A percentile compares a stretch with the other conserved stretches of the same genome.
These are phyloP conservation scores for Sinocyclocheilus maitianheensis DNA, from an alignment of 2,113 vertebrate species.

Conservation along the genomic window DNA sequence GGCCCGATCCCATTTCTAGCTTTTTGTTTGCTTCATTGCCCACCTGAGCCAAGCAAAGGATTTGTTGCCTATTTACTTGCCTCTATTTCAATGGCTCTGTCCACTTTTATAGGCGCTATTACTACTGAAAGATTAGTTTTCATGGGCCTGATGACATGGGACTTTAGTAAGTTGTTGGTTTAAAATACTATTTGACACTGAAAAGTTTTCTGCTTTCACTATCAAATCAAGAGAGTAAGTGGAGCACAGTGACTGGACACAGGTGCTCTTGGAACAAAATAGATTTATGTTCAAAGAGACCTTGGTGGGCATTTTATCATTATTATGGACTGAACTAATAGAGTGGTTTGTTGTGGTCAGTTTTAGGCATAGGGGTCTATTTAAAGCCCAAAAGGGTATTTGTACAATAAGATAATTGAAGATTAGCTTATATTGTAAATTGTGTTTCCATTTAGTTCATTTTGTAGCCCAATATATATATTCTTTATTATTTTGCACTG, in stretches of 20 bases:
- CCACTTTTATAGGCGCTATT: slow-evolving; percentile 88
- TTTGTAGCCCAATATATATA: neutral
- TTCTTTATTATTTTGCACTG: neutral
- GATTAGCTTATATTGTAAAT: neutral
- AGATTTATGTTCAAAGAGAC: slow-evolving; percentile 53
- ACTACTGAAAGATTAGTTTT: slow-evolving; percentile 85
- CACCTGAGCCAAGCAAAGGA: slow-evolving; percentile 83
- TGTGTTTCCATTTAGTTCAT: neutral
- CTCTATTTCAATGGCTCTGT: slow-evolving; percentile 82
- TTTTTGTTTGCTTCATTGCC: slow-evolving; percentile 85
- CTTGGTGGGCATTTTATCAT: slow-evolving; percentile 52
- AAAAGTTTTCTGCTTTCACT: slow-evolving; percentile 60
- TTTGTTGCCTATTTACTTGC: slow-evolving; percentile 88
- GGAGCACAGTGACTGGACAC: slow-evolving; percentile 39
- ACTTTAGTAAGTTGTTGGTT: slow-evolving; percentile 67
- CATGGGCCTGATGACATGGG: slow-evolving; percentile 82
- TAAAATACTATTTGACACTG: slow-evolving; percentile 57
- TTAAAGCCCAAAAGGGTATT: neutral
- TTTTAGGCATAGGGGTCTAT: slow-evolving; percentile 1
- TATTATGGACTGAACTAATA: slow-evolving; percentile 46
- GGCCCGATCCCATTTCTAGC: slow-evolving; percentile 79
- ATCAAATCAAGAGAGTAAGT: slow-evolving; percentile 58
- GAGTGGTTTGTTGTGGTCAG: slow-evolving; percentile 19
- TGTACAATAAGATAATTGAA: neutral
- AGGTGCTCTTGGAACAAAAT: slow-evolving; percentile 54